These are phyloP conservation scores for Laspeyria flexula DNA, from an alignment of 2,888 invertebrate species.

Conservation along the genomic window DNA sequence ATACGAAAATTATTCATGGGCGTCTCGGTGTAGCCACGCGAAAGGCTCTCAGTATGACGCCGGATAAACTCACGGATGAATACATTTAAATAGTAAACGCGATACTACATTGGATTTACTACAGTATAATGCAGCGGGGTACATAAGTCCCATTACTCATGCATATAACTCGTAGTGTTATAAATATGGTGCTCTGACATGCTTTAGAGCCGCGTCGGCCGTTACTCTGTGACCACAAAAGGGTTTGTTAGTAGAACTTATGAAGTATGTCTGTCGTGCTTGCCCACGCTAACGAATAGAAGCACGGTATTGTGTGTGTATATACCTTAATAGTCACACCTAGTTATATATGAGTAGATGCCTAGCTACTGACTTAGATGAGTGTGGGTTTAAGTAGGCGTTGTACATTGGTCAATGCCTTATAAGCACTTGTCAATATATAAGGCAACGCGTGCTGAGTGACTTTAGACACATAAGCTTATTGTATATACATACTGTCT, in stretches of 20 bases:
- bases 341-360: background rate
- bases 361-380: background rate
- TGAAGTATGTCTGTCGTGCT: conserved; percentile 70
- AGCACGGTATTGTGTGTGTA: conserved; percentile 41
- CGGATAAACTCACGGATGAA: conserved; percentile 82
- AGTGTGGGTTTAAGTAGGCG: background rate
- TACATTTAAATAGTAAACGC: conserved; percentile 86
- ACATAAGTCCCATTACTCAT: conserved; percentile 81
- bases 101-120: conserved; percentile 80
- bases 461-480: too few species aligned
- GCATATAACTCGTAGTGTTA: conserved; percentile 78
- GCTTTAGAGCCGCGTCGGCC: conserved; percentile 70
- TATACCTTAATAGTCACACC: conserved; percentile 9
- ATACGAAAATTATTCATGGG: conserved; percentile 80
- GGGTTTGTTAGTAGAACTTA: conserved; percentile 84
- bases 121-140: conserved; percentile 76
- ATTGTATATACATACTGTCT: background rate
- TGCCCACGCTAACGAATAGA: conserved; percentile 69
- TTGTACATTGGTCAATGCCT: background rate
- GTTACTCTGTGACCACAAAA: conserved; percentile 76
- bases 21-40: conserved; percentile 65
- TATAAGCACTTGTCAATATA: background rate
- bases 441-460: too few species aligned
- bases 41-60: conserved; percentile 80
- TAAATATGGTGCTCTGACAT: conserved; percentile 79